Evolutionary conservation across 1,140 invertebrate genomes (phyloP).

Genomic region (Cephus cinctus): DNA sequence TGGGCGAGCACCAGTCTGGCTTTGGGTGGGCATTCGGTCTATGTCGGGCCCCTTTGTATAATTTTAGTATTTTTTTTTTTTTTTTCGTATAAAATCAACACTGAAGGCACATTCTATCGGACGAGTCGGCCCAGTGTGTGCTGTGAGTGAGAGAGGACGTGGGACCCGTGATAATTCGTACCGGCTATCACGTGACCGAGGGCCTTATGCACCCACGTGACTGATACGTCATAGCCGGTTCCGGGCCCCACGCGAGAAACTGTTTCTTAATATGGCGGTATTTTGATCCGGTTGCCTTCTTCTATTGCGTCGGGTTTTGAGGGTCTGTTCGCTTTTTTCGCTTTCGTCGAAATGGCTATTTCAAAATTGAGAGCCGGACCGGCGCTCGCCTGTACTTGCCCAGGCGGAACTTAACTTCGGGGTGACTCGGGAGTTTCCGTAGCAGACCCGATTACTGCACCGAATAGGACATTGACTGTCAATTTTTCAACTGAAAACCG

Average conservation of each 20-base stretch:
- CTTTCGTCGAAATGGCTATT: conserved; percentile 65
- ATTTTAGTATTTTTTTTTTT: conserved; percentile 65
- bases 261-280: conserved; percentile 67
- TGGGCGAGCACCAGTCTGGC: conserved; percentile 57
- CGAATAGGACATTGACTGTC: no score
- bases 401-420: conserved; percentile 49
- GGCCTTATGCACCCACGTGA: conserved; percentile 49
- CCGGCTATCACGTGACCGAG: conserved; percentile 36
- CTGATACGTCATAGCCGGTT: conserved; percentile 19
- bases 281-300: conserved; percentile 64
- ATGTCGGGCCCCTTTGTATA: conserved; percentile 80
- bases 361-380: conserved; percentile 66
- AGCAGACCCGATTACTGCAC: no score
- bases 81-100: conserved; percentile 82
- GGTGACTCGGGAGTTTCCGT: no score
- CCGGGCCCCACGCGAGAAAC: conserved; percentile 63
- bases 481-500: no score
- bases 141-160: conserved; percentile 60
- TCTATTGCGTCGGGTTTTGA: conserved; percentile 65
- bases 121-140: conserved; percentile 80
- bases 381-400: conserved; percentile 54
- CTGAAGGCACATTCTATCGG: conserved; percentile 88
- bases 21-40: conserved; percentile 72
- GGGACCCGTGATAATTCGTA: conserved; percentile 41
- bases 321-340: conserved; percentile 60